Evolutionary conservation across 1,140 invertebrate genomes (phyloP).

Genomic region (Camponotus floridanus): DNA sequence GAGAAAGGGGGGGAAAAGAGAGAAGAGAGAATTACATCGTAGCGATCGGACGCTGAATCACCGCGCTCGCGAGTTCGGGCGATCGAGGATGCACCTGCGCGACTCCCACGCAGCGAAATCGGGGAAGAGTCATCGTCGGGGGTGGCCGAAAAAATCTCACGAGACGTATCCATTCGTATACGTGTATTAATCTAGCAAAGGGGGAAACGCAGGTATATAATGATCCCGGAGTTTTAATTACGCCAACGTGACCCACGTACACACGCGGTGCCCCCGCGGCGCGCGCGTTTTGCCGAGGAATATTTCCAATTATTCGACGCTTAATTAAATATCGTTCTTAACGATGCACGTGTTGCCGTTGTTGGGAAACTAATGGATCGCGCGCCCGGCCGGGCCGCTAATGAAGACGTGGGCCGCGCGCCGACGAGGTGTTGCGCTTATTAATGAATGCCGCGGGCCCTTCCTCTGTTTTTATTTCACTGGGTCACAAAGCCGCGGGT

Average conservation of each 20-base stretch:
- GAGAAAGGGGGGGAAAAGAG: not conserved
- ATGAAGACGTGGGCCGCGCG: constrained; percentile 72
- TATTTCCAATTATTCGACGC: constrained; percentile 73
- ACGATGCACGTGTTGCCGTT: constrained; percentile 64
- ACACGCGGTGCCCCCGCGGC: constrained; percentile 56
- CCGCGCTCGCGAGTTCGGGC: constrained; percentile 24
- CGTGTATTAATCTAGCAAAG: constrained; percentile 54
- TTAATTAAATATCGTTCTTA: constrained; percentile 76
- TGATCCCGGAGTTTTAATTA: constrained; percentile 74
- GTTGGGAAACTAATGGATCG: constrained; percentile 69
- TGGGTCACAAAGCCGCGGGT: not conserved
- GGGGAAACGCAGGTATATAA: constrained; percentile 75
- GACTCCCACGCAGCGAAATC: constrained; percentile 69
- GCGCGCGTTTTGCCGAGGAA: constrained; percentile 36
- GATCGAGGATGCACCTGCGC: constrained; percentile 73
- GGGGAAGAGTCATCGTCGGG: constrained; percentile 60
- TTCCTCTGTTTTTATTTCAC: constrained; percentile 31
- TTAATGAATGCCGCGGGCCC: constrained; percentile 63
- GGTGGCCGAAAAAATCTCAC: constrained; percentile 65
- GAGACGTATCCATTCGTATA: not conserved
- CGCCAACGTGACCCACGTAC: constrained; percentile 63
- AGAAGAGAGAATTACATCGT: constrained; percentile 18
- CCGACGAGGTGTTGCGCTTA: constrained; percentile 71
- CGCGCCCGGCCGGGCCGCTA: constrained; percentile 52
- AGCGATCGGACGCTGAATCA: constrained; percentile 52